Percentiles rank a stretch among this genome's conserved stretches.
These are phyloP conservation scores for Notarius quadriscutis DNA, from an alignment of 2,113 vertebrate species.

Conservation along the genomic window DNA sequence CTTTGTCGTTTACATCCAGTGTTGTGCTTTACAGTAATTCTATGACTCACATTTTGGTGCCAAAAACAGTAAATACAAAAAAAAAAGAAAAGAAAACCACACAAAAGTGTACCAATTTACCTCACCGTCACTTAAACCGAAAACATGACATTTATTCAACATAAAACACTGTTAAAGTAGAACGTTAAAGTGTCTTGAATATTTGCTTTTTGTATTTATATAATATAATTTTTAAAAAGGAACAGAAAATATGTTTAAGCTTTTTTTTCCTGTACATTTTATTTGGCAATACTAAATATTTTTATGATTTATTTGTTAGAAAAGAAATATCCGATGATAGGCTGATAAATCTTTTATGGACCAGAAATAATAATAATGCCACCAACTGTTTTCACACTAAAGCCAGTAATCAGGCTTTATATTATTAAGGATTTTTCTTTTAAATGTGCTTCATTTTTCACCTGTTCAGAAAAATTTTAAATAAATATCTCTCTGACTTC, in stretches of 20 bases:
- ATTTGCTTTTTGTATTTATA: not conserved
- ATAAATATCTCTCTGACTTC: not conserved
- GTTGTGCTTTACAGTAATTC: slow-evolving; percentile 40
- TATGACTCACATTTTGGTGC: slow-evolving; percentile 14
- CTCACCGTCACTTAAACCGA: not conserved
- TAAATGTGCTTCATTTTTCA: not conserved
- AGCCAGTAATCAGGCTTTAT: not conserved
- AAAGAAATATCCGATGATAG: not conserved
- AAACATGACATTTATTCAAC: slow-evolving; percentile 9
- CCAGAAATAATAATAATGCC: not conserved
- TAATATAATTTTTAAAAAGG: not conserved
- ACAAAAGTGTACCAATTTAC: not conserved
- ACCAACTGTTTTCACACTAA: not conserved
- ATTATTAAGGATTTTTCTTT: not conserved
- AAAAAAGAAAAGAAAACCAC: not conserved
- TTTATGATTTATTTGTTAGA: not conserved
- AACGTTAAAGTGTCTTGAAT: slow-evolving; percentile 4
- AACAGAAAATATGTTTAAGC: not conserved
- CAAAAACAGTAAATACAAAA: not conserved
- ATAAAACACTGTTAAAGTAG: not conserved
- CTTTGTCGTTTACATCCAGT: slow-evolving; percentile 32
- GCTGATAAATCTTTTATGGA: not conserved
- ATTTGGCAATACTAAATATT: slow-evolving; percentile 28
- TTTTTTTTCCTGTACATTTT: slow-evolving; percentile 26
- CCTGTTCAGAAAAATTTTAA: not conserved